Percentiles rank a stretch among this genome's conserved stretches.
Evolutionary conservation across 2,888 invertebrate genomes (phyloP).

Genomic region (Epinotia bilunana): DNA sequence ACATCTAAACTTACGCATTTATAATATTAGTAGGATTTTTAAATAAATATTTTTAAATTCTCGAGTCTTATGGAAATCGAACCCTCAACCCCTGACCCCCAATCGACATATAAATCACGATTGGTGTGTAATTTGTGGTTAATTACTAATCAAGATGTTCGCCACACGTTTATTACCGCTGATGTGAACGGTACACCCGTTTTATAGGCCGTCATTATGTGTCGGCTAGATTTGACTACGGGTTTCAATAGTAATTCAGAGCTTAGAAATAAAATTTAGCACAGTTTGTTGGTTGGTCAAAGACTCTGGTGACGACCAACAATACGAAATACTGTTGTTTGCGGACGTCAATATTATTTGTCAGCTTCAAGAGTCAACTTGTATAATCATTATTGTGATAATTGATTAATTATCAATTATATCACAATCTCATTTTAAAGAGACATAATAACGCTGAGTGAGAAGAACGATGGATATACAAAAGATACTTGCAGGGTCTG

Average conservation of each 20-base stretch:
- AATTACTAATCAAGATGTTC: constrained; percentile 35
- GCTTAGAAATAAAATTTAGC: neutral
- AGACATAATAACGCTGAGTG: too few species aligned
- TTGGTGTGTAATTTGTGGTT: constrained; percentile 26
- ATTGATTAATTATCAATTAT: too few species aligned
- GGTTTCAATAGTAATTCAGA: constrained; percentile 10
- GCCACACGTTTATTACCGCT: constrained; percentile 32
- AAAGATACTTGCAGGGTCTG: neutral
- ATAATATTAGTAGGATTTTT: too few species aligned
- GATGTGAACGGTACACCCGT: constrained; percentile 27
- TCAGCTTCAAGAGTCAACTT: too few species aligned
- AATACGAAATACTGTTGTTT: too few species aligned
- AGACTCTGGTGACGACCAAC: too few species aligned
- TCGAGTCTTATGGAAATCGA: constrained; percentile 1
- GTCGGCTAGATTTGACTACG: constrained; percentile 4
- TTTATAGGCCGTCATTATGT: constrained; percentile 24
- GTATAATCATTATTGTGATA: too few species aligned
- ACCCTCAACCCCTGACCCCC: constrained; percentile 23
- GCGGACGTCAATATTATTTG: too few species aligned
- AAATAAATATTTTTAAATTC: neutral
- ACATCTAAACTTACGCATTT: too few species aligned
- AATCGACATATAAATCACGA: constrained; percentile 23
- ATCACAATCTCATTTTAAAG: too few species aligned
- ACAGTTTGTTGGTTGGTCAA: neutral
- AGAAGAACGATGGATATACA: too few species aligned